phyloP scores from a whole-genome alignment of 1,140 invertebrate species.

The Bombus pascuorum region DNA sequence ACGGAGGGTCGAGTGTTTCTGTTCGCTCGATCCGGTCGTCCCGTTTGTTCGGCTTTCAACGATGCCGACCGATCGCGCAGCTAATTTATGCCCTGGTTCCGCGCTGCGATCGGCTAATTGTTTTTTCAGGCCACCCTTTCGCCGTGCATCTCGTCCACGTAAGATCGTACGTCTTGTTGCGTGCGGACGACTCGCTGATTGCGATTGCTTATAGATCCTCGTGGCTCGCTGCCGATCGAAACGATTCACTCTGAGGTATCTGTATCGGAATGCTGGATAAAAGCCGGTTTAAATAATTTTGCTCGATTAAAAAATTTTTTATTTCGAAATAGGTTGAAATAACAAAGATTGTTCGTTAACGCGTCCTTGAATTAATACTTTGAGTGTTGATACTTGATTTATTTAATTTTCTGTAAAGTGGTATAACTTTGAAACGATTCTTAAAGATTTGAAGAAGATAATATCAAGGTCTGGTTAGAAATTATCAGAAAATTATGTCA shows the following conservation, averaged over 20 bases:
- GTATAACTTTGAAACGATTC: neutral
- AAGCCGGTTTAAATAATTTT: neutral
- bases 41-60: neutral
- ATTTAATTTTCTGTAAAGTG: neutral
- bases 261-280: no score
- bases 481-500: neutral
- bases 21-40: neutral
- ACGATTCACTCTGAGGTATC: no score
- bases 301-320: accelerated
- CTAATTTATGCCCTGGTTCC: slow-evolving; percentile 62
- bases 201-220: slow-evolving; percentile 49
- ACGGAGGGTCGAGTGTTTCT: neutral
- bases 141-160: neutral
- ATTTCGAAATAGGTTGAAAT: accelerated
- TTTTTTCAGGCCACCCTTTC: slow-evolving; percentile 49
- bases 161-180: slow-evolving; percentile 59
- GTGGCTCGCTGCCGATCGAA: slow-evolving; percentile 29
- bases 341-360: no score
- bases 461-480: neutral
- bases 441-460: neutral
- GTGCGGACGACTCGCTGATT: slow-evolving; percentile 21
- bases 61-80: slow-evolving; percentile 22
- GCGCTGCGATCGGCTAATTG: slow-evolving; percentile 61
- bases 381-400: neutral
- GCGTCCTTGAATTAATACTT: neutral